phyloP scores from a whole-genome alignment of 2,888 invertebrate genomes.

The Ceriagrion tenellum region DNA sequence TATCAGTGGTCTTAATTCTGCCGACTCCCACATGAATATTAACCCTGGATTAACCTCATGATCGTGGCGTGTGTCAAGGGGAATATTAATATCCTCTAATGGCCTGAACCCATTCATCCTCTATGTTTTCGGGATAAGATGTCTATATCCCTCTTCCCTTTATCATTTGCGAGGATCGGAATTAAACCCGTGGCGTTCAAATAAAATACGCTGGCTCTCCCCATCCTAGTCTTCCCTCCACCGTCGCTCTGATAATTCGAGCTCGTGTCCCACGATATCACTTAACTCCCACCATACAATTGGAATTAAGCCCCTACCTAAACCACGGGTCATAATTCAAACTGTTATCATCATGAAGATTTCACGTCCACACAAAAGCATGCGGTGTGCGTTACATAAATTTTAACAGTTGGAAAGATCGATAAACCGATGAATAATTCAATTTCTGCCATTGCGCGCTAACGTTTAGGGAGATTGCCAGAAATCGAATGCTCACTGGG shows the following conservation, averaged over 20 bases:
- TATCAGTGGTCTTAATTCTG: background rate
- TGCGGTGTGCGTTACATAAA: slow-evolving; percentile 19
- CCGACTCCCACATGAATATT: background rate
- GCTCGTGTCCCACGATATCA: background rate
- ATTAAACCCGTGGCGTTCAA: background rate
- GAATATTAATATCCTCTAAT: slow-evolving; percentile 6
- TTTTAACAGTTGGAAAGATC: background rate
- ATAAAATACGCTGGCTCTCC: background rate
- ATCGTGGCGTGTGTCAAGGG: background rate
- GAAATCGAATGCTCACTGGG: background rate
- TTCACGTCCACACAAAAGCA: background rate
- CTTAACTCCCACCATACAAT: background rate
- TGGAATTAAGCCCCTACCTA: background rate
- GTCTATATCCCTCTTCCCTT: slow-evolving; percentile 10
- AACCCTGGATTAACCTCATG: background rate
- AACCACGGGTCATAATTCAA: background rate
- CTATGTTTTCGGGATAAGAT: background rate
- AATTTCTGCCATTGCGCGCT: background rate
- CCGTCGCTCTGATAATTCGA: background rate
- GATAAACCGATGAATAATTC: background rate
- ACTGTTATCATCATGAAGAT: background rate
- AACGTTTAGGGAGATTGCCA: background rate
- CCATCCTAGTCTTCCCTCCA: background rate
- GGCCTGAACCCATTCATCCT: background rate
- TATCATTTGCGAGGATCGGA: background rate